Evolutionary conservation across 2,797 vertebrate species (phyloP).

Genomic region (Syngnathus rostellatus): DNA sequence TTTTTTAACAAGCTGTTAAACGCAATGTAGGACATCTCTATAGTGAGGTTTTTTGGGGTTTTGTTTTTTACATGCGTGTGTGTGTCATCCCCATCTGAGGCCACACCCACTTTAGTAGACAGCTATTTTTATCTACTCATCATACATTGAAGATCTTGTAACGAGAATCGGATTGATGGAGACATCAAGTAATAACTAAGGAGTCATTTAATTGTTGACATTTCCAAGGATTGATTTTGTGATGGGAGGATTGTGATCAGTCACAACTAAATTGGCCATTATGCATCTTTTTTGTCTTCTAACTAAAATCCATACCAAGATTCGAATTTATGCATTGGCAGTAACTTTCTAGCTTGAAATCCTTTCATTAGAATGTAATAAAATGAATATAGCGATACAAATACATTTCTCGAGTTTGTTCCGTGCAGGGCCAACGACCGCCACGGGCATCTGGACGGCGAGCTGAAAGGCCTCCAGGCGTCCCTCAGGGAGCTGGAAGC

Average conservation of each 20-base stretch:
- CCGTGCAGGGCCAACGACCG: constrained; percentile 75
- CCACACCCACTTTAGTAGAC: too few relatives aligned
- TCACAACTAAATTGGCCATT: background rate
- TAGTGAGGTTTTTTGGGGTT: background rate
- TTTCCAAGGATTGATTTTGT: background rate
- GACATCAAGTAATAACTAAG: background rate
- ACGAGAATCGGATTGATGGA: background rate
- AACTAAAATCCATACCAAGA: background rate
- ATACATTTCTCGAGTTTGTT: background rate
- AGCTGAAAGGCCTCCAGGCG: constrained; percentile 78
- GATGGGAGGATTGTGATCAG: background rate
- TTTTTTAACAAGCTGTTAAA: background rate
- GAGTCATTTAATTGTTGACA: background rate
- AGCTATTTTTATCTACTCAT: too few relatives aligned
- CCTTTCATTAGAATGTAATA: too few relatives aligned
- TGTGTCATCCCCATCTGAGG: too few relatives aligned
- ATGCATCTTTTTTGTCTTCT: background rate
- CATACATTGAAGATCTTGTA: too few relatives aligned
- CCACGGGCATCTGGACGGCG: constrained; percentile 77
- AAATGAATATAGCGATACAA: background rate
- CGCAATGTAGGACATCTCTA: background rate
- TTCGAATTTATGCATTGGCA: background rate
- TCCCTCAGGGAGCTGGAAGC: constrained; percentile 83
- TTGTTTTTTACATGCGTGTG: background rate
- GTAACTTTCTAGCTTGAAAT: too few relatives aligned